A percentile compares a stretch with the other conserved stretches of the same genome.
Conservation (phyloP, 2,113 vertebrate genomes). For the Ameiurus melas region DNA sequence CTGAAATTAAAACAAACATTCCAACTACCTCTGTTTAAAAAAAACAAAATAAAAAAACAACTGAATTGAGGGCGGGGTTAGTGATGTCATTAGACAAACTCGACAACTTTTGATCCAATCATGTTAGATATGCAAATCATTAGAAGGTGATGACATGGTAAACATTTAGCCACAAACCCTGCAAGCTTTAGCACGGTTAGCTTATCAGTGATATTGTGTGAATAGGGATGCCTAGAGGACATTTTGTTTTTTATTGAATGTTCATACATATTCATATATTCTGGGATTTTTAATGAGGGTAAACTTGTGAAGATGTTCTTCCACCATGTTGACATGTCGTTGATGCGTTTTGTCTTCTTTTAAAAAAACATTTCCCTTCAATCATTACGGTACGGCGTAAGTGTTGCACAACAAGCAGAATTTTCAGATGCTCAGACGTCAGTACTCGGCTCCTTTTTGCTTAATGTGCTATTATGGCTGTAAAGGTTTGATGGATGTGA, state of each 20-base stretch:
- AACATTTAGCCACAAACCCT: not conserved
- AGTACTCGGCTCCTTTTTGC: not conserved
- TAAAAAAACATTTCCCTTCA: not conserved
- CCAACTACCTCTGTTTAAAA: not conserved
- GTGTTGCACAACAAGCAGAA: not conserved
- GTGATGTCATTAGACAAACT: not conserved
- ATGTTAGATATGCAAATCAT: not conserved
- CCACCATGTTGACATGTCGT: not conserved
- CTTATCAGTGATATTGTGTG: not conserved
- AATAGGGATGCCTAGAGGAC: too few relatives aligned
- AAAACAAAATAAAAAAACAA: not conserved
- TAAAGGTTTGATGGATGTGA: not conserved
- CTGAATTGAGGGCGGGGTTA: not conserved
- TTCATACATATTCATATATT: not conserved
- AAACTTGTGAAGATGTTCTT: not conserved
- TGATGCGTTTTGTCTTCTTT: not conserved
- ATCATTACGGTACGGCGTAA: not conserved
- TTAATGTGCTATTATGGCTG: not conserved
- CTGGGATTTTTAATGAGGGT: not conserved
- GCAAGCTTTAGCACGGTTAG: not conserved
- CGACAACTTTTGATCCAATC: not conserved
- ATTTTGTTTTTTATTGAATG: not conserved
- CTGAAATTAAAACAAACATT: too few relatives aligned
- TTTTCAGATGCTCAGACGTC: not conserved
- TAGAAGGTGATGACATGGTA: not conserved